phyloP scores from a whole-genome alignment of 2,797 vertebrate species.

The Melopsittacus undulatus region DNA sequence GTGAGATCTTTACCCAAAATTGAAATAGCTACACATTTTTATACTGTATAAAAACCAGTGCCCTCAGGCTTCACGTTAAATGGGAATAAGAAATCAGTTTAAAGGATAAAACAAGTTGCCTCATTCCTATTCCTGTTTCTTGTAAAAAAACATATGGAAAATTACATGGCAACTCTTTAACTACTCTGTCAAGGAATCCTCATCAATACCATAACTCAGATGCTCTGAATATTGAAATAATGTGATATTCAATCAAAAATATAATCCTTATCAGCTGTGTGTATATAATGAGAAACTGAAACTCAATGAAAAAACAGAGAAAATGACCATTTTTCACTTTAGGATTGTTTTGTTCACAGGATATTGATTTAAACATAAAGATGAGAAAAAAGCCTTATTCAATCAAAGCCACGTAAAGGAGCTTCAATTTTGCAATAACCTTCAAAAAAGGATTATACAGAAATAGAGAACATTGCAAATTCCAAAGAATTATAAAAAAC shows the following conservation, averaged over 20 bases:
- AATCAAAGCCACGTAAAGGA: background rate
- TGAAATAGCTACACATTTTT: background rate
- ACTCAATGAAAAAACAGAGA: background rate
- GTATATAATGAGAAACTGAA: background rate
- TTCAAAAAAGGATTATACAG: background rate
- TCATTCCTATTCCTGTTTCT: background rate
- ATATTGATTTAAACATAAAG: background rate
- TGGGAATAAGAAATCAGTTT: background rate
- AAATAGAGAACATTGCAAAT: background rate
- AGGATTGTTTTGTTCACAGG: background rate
- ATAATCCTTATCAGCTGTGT: background rate
- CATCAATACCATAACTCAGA: background rate
- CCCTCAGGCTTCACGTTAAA: constrained; percentile 6
- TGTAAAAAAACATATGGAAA: background rate
- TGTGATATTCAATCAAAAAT: background rate
- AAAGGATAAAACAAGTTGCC: background rate
- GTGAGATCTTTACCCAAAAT: background rate
- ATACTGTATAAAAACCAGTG: background rate
- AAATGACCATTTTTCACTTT: background rate
- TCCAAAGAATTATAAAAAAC: background rate
- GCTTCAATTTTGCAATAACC: background rate
- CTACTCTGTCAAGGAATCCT: background rate
- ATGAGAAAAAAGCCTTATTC: background rate
- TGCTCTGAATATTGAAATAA: background rate
- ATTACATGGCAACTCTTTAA: background rate